Evolutionary conservation across 23 tunicate species (phyloP).

Genomic region (Trididemnum clinides): DNA sequence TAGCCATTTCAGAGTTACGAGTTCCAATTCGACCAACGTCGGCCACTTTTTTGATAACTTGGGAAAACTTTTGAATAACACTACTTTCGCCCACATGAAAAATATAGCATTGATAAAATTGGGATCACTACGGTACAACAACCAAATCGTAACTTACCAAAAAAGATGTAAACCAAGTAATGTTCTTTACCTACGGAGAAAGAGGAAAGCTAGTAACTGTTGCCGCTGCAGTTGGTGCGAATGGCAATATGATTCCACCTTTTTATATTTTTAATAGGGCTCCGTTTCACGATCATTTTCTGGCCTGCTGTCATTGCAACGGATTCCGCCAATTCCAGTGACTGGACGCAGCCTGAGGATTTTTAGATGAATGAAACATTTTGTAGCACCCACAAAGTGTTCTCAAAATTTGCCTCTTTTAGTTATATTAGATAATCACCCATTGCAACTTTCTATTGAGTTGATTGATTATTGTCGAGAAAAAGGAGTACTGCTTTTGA

Average conservation of each 20-base stretch:
- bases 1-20: constrained; percentile 15
- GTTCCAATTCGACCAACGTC: constrained; percentile 21
- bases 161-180: constrained; percentile 24
- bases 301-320: background rate
- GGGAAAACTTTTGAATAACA: background rate
- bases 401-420: background rate
- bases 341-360: constrained; percentile 26
- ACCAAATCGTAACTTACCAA: constrained; percentile 22
- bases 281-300: constrained; percentile 28
- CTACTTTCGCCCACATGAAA: constrained; percentile 15
- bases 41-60: constrained; percentile 29
- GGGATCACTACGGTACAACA: constrained; percentile 42
- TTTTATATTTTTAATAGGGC: constrained; percentile 13
- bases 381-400: background rate
- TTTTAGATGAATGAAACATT: constrained; percentile 33
- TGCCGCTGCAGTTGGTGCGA: constrained; percentile 19
- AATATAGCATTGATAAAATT: constrained; percentile 32
- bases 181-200: constrained; percentile 34
- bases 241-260: constrained; percentile 31
- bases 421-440: constrained; percentile 18
- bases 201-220: constrained; percentile 34
- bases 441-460: constrained; percentile 13
- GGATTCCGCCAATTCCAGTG: constrained; percentile 24
- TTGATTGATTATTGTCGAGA: constrained; percentile 20
- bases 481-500: no score